phyloP scores from a whole-genome alignment of 2,113 vertebrate species.

The Chaetodon auriga region DNA sequence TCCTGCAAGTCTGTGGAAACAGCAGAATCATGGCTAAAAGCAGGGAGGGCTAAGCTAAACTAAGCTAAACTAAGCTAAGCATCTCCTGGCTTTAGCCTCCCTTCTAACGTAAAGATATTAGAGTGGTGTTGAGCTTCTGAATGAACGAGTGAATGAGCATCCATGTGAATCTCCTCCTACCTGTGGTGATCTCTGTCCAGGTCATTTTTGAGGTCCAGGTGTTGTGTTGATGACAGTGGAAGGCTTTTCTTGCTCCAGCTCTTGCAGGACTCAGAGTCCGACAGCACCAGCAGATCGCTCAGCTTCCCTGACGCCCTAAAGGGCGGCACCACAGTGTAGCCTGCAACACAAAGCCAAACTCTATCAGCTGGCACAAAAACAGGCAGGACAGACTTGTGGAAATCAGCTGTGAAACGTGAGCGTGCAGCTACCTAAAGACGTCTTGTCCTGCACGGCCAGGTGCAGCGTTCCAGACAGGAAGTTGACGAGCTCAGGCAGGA shows the following conservation, averaged over 20 bases:
- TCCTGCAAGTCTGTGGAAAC: no score
- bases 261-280: slow-evolving; percentile 74
- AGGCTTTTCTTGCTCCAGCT: slow-evolving; percentile 87
- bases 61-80: no score
- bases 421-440: slow-evolving; percentile 79
- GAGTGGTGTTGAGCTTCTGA: background rate
- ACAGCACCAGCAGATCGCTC: slow-evolving; percentile 86
- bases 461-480: slow-evolving; percentile 91
- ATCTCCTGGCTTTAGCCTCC: no score
- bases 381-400: background rate
- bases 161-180: slow-evolving; percentile 67
- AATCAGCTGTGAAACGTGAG: background rate
- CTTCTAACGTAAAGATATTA: background rate
- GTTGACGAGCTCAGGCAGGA: slow-evolving; percentile 92
- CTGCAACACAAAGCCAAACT: slow-evolving; percentile 76
- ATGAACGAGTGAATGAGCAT: no score
- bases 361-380: background rate
- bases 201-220: slow-evolving; percentile 57
- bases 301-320: slow-evolving; percentile 87
- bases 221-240: slow-evolving; percentile 75
- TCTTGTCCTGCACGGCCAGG: slow-evolving; percentile 85
- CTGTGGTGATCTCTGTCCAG: slow-evolving; percentile 88
- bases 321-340: slow-evolving; percentile 86
- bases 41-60: no score
- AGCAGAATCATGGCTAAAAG: no score